phyloP scores from a whole-genome alignment of 2,797 vertebrate species.

The Sandelia bainsii region DNA sequence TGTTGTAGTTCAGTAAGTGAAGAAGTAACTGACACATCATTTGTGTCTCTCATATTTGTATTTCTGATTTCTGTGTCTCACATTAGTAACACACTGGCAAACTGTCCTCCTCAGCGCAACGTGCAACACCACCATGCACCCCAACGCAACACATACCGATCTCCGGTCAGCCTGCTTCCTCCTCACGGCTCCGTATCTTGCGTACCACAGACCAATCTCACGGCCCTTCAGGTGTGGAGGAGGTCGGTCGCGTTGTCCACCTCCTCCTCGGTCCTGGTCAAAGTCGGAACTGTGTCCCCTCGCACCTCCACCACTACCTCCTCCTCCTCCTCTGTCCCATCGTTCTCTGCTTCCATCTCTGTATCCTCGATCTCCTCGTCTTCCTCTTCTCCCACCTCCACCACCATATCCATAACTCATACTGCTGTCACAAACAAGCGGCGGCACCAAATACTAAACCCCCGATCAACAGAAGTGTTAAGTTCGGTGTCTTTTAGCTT shows the following conservation, averaged over 20 bases:
- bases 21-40: too few relatives aligned
- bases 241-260: slow-evolving; percentile 85
- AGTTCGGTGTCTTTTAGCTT: neutral
- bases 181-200: slow-evolving; percentile 89
- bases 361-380: slow-evolving; percentile 70
- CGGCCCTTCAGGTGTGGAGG: slow-evolving; percentile 93
- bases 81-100: neutral
- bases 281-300: slow-evolving; percentile 67
- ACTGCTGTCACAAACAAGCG: neutral
- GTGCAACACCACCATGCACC: neutral
- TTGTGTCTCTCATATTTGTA: neutral
- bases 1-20: too few relatives aligned
- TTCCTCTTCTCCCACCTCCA: slow-evolving; percentile 73
- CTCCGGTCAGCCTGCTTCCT: slow-evolving; percentile 87
- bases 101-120: too few relatives aligned
- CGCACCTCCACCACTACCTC: slow-evolving; percentile 30
- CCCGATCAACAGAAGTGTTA: neutral
- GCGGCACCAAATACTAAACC: too few relatives aligned
- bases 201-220: slow-evolving; percentile 97
- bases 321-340: slow-evolving; percentile 63
- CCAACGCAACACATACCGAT: slow-evolving; percentile 69
- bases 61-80: too few relatives aligned
- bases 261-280: slow-evolving; percentile 72
- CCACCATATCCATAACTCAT: slow-evolving; percentile 82
- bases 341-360: slow-evolving; percentile 78